Evolutionary conservation across 2,797 vertebrate genomes (phyloP).

Genomic region (Lates japonicus): DNA sequence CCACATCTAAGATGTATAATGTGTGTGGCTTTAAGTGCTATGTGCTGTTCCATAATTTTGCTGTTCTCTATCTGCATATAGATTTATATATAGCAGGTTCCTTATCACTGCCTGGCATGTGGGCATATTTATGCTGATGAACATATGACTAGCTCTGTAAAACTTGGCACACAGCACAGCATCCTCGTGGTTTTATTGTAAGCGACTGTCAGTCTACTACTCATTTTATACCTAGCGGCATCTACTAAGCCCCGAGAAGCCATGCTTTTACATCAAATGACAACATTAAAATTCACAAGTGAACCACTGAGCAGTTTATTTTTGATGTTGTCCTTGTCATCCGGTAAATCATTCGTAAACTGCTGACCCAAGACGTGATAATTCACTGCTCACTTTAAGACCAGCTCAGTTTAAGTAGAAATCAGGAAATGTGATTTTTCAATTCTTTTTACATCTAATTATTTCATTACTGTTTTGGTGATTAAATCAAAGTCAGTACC

Average conservation of each 20-base stretch:
- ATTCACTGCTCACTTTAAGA: background rate
- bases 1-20: background rate
- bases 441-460: background rate
- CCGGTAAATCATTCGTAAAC: background rate
- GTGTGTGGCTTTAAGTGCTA: background rate
- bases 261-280: constrained; percentile 10
- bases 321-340: background rate
- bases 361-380: background rate
- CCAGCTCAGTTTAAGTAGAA: background rate
- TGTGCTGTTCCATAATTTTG: background rate
- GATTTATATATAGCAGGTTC: background rate
- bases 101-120: constrained; percentile 21
- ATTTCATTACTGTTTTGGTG: background rate
- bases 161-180: constrained; percentile 30
- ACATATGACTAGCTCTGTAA: constrained; percentile 20
- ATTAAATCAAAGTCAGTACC: background rate
- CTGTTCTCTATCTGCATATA: constrained; percentile 6
- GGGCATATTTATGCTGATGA: constrained; percentile 38
- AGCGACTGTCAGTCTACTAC: constrained; percentile 6
- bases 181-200: background rate
- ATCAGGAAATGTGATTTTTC: background rate
- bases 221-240: constrained; percentile 9
- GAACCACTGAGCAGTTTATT: constrained; percentile 1
- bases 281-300: constrained; percentile 8
- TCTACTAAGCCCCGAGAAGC: constrained; percentile 1